Percentiles rank a stretch among this genome's conserved stretches.
These are phyloP conservation scores for Australoheros facetus DNA, from an alignment of 2,797 vertebrate genomes.

Conservation along the genomic window DNA sequence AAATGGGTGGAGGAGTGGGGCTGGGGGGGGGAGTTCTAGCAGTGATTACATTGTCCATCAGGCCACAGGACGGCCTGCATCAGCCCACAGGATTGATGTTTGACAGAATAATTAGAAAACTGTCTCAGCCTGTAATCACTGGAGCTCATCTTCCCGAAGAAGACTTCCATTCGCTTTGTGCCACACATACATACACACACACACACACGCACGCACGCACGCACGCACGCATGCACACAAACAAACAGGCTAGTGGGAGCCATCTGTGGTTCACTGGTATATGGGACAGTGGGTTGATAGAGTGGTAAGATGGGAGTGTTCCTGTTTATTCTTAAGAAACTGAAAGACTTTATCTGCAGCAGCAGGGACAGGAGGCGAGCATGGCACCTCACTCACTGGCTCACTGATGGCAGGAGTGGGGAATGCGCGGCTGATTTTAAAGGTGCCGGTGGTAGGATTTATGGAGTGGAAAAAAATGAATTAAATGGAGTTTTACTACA, in stretches of 20 bases:
- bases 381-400: constrained; percentile 39
- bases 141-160: constrained; percentile 85
- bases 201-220: constrained; percentile 13
- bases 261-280: constrained; percentile 58
- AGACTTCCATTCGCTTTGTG: constrained; percentile 74
- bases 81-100: constrained; percentile 92
- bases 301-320: constrained; percentile 72
- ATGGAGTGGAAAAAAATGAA: constrained; percentile 62
- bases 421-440: constrained; percentile 42
- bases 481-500: constrained; percentile 65
- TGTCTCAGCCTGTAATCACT: constrained; percentile 94
- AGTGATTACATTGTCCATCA: constrained; percentile 98
- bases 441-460: constrained; percentile 50
- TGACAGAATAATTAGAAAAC: constrained; percentile 99
- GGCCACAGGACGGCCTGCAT: constrained; percentile 84
- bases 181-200: constrained; percentile 31
- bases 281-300: constrained; percentile 66
- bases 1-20: constrained; percentile 34
- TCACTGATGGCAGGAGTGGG: constrained; percentile 44
- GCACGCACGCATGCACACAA: background rate
- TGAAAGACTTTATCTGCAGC: constrained; percentile 70
- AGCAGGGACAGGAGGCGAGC: constrained; percentile 41
- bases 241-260: constrained; percentile 23
- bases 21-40: constrained; percentile 53
- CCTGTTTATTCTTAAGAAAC: constrained; percentile 85